A percentile compares a stretch with the other conserved stretches of the same genome.
Evolutionary conservation across 1,140 invertebrate genomes (phyloP).

Genomic region (Trissolcus basalis): DNA sequence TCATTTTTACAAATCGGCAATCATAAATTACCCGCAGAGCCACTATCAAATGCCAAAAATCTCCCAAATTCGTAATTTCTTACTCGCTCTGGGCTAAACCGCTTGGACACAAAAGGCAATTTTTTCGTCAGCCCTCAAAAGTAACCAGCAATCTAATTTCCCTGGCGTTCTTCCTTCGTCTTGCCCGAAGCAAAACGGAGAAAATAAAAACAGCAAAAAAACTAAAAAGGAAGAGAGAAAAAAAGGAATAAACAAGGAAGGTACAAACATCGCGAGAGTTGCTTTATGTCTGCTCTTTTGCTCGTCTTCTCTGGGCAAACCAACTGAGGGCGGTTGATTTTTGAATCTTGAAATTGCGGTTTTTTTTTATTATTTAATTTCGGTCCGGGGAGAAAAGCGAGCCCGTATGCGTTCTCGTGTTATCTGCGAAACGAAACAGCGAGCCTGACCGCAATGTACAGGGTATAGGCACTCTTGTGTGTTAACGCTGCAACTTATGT

Average conservation of each 20-base stretch:
- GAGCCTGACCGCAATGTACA: conserved; percentile 57
- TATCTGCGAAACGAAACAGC: conserved; percentile 53
- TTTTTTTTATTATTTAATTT: conserved; percentile 51
- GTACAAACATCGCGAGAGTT: neutral
- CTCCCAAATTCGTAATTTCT: no score
- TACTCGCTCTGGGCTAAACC: no score
- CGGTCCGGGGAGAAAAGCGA: conserved; percentile 30
- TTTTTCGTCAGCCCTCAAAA: conserved; percentile 8
- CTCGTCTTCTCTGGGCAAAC: neutral
- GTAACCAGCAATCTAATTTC: conserved; percentile 27
- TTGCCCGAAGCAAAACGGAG: neutral
- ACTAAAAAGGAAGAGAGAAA: no score
- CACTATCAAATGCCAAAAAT: no score
- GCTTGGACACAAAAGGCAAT: no score
- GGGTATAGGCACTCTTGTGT: conserved; percentile 58
- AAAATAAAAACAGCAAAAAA: conserved; percentile 8
- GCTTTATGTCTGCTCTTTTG: conserved; percentile 12
- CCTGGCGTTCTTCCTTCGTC: conserved; percentile 3
- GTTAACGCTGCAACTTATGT: conserved; percentile 57
- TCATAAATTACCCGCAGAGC: no score
- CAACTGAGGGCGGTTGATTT: conserved; percentile 19
- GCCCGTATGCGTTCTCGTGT: conserved; percentile 47
- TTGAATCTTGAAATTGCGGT: conserved; percentile 26
- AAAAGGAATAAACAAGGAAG: no score
- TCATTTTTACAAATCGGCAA: no score